Percentiles rank a stretch among this genome's conserved stretches.
These are phyloP conservation scores for Cephus spinipes DNA, from an alignment of 2,888 invertebrate genomes.

Conservation along the genomic window DNA sequence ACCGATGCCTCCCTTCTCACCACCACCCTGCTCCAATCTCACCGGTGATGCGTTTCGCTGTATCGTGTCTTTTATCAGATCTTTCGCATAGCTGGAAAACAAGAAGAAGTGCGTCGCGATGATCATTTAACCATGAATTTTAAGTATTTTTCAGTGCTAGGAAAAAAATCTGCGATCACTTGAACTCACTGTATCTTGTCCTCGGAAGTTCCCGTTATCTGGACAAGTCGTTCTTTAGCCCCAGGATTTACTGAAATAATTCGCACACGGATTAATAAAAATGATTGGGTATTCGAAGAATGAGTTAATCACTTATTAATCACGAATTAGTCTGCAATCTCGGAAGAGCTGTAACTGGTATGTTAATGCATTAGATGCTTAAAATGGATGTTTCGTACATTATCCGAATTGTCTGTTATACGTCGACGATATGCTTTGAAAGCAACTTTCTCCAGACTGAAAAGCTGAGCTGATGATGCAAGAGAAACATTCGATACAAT, in stretches of 20 bases:
- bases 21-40: conserved; percentile 73
- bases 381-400: no score
- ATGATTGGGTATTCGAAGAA: no score
- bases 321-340: conserved; percentile 27
- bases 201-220: conserved; percentile 94
- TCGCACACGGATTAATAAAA: no score
- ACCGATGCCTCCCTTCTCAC: conserved; percentile 70
- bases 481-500: not conserved
- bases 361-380: conserved; percentile 1
- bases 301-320: conserved; percentile 33
- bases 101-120: not conserved
- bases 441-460: not conserved
- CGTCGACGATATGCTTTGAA: no score
- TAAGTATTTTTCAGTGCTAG: not conserved
- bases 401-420: no score
- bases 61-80: conserved; percentile 95
- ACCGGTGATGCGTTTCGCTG: conserved; percentile 94
- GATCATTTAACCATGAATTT: not conserved
- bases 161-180: not conserved
- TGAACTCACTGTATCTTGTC: conserved; percentile 88
- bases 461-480: not conserved
- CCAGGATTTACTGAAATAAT: conserved; percentile 87
- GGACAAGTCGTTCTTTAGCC: conserved; percentile 93
- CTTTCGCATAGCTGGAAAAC: conserved; percentile 83
- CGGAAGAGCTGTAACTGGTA: conserved; percentile 8